Evolutionary conservation across 2,113 vertebrate species (phyloP).

Genomic region (Columba janthina): DNA sequence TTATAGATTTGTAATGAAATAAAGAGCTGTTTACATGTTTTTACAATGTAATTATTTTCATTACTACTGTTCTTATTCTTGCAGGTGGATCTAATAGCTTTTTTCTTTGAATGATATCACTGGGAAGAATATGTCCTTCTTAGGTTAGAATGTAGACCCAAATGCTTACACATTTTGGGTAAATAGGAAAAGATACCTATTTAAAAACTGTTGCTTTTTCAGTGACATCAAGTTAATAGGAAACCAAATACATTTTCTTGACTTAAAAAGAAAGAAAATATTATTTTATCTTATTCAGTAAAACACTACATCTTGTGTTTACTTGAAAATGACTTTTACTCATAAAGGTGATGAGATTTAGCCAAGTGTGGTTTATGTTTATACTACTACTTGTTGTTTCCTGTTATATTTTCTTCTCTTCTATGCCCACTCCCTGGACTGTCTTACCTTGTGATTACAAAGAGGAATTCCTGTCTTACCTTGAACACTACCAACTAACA

Average conservation of each 20-base stretch:
- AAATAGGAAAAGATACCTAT: background rate
- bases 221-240: background rate
- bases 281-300: background rate
- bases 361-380: conserved; percentile 50
- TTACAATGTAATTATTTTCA: background rate
- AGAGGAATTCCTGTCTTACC: conserved; percentile 99
- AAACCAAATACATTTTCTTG: background rate
- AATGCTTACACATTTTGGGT: background rate
- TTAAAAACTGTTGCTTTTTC: background rate
- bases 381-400: conserved; percentile 73
- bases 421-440: conserved; percentile 73
- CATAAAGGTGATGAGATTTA: conserved; percentile 24
- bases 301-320: background rate
- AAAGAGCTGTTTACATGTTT: background rate
- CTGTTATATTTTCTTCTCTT: conserved; percentile 79
- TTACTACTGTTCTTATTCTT: background rate
- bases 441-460: conserved; percentile 79
- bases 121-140: background rate
- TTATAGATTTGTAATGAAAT: background rate
- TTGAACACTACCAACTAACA: conserved; percentile 97
- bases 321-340: background rate
- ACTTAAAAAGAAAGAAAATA: background rate
- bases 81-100: background rate
- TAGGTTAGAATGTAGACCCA: background rate
- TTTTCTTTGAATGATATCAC: background rate